These are phyloP conservation scores for Rotaria macrura DNA, from an alignment of 2,888 invertebrate species.

Conservation along the genomic window DNA sequence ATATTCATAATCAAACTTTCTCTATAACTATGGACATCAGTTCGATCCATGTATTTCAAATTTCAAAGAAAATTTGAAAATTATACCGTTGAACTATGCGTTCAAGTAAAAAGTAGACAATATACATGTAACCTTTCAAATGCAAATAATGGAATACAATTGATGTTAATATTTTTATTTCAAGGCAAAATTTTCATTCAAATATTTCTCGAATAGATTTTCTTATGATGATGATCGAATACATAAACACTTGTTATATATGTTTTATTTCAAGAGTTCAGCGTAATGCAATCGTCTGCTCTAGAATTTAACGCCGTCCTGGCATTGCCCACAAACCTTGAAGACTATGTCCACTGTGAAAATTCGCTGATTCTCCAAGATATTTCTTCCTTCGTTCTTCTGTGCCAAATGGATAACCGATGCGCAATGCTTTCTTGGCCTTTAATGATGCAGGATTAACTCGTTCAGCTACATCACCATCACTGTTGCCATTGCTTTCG, in stretches of 20 bases:
- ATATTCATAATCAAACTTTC: too few species aligned
- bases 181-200: neutral
- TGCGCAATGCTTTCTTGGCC: neutral
- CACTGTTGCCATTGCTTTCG: neutral
- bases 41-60: too few species aligned
- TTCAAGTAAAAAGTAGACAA: too few species aligned
- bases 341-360: neutral
- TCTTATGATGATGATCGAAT: neutral
- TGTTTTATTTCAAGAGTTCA: neutral
- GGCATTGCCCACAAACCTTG: slow-evolving; percentile 20
- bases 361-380: neutral
- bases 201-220: neutral
- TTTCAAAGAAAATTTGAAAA: too few species aligned
- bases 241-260: neutral
- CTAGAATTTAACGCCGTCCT: neutral
- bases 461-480: neutral
- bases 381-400: slow-evolving; percentile 1
- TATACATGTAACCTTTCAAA: too few species aligned
- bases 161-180: too few species aligned
- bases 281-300: neutral
- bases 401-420: neutral
- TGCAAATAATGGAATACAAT: too few species aligned
- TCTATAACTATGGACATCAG: too few species aligned
- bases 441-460: neutral
- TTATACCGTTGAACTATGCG: too few species aligned